These are phyloP conservation scores for Diabrotica undecimpunctata DNA, from an alignment of 1,140 invertebrate species.

Conservation along the genomic window DNA sequence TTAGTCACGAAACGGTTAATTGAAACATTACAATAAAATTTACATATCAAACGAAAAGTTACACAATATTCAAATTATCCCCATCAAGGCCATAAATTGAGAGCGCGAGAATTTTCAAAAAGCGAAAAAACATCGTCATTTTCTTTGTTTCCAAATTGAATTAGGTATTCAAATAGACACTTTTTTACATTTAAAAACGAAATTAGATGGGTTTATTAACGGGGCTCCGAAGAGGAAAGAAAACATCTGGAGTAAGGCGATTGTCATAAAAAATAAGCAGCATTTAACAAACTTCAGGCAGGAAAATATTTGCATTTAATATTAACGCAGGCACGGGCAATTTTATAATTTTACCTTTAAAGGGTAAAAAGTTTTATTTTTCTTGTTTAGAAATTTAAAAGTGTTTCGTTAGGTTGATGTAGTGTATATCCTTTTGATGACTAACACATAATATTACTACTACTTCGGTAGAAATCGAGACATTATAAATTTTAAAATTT, in stretches of 20 bases:
- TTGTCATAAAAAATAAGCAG: too few species aligned
- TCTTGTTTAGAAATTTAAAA: too few species aligned
- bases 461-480: too few species aligned
- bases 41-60: background rate
- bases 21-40: constrained; percentile 1
- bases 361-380: too few species aligned
- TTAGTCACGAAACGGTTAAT: background rate
- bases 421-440: too few species aligned
- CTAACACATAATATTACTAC: too few species aligned
- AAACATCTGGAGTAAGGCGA: background rate
- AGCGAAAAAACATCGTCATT: background rate
- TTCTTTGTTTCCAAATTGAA: background rate
- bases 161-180: background rate
- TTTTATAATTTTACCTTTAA: too few species aligned
- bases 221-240: background rate
- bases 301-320: too few species aligned
- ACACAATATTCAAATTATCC: background rate
- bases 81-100: background rate
- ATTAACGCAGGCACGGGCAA: too few species aligned
- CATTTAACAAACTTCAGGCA: too few species aligned
- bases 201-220: constrained; percentile 3
- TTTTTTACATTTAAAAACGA: constrained; percentile 1
- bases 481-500: too few species aligned
- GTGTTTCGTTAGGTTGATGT: too few species aligned
- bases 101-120: background rate